Conservation (phyloP, 2,888 invertebrate genomes). For the Cephus spinipes region DNA sequence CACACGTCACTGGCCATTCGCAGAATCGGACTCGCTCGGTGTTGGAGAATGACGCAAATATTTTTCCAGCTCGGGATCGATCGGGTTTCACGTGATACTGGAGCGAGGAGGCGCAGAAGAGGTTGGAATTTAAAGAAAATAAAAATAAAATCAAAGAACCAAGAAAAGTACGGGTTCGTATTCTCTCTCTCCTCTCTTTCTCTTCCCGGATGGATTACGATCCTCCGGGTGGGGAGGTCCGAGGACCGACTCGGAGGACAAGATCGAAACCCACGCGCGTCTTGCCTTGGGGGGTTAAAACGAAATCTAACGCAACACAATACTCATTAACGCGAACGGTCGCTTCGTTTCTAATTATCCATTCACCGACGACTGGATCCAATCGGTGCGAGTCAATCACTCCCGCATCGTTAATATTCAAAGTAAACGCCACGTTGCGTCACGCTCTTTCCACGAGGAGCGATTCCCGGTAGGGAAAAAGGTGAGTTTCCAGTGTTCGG, state of each 20-base stretch:
- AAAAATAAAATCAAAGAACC: neutral
- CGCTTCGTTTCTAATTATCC: slow-evolving; percentile 48
- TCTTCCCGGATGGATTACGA: neutral
- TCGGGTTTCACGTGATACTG: neutral
- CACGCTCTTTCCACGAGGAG: neutral
- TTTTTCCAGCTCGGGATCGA: neutral
- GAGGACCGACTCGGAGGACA: neutral
- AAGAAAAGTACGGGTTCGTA: neutral
- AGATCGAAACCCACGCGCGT: neutral
- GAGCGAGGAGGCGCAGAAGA: neutral
- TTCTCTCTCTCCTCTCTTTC: neutral
- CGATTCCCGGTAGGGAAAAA: neutral
- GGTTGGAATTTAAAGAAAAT: neutral
- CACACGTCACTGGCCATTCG: neutral
- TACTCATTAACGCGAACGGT: slow-evolving; percentile 41
- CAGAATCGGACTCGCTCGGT: neutral
- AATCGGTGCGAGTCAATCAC: slow-evolving; percentile 15
- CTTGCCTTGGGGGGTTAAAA: slow-evolving; percentile 15
- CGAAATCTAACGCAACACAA: slow-evolving; percentile 22
- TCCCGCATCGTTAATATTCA: slow-evolving; percentile 12
- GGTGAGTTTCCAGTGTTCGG: neutral
- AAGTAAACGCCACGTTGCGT: neutral
- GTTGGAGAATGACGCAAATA: neutral
- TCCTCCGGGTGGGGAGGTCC: neutral
- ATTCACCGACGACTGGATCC: slow-evolving; percentile 24